Percentiles rank a stretch among this genome's conserved stretches.
Evolutionary conservation across 64 coral and sea anemone species (phyloP).

Genomic region (Porites lutea): DNA sequence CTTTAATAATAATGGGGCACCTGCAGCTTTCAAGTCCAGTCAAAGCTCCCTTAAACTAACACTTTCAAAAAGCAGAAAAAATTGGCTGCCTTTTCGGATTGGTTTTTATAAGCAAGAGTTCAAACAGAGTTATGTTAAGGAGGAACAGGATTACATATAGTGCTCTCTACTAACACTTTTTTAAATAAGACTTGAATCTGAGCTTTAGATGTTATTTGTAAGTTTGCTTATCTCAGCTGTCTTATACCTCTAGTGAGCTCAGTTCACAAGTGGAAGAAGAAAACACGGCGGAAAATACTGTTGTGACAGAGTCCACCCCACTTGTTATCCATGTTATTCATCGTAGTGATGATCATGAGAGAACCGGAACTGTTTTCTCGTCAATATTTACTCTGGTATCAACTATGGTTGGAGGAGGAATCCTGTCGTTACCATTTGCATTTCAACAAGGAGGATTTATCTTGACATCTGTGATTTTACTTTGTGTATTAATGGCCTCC

Average conservation of each 20-base stretch:
- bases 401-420: conserved; percentile 91
- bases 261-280: background rate
- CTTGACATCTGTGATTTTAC: conserved; percentile 73
- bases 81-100: no score
- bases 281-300: background rate
- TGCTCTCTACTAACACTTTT: no score
- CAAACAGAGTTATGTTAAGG: no score
- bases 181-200: background rate
- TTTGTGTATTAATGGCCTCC: conserved; percentile 85
- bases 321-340: conserved; percentile 19
- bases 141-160: no score
- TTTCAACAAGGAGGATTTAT: conserved; percentile 96
- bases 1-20: no score
- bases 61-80: no score
- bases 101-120: no score
- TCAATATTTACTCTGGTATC: conserved; percentile 94
- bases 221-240: background rate
- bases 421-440: conserved; percentile 90
- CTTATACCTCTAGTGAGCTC: background rate
- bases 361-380: conserved; percentile 87
- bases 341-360: conserved; percentile 61
- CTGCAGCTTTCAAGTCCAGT: no score
- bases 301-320: conserved; percentile 59
- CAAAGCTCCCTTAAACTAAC: no score
- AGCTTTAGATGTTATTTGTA: background rate